phyloP scores from a whole-genome alignment of 2,113 vertebrate genomes.

The Gallinago paraguaiae region DNA sequence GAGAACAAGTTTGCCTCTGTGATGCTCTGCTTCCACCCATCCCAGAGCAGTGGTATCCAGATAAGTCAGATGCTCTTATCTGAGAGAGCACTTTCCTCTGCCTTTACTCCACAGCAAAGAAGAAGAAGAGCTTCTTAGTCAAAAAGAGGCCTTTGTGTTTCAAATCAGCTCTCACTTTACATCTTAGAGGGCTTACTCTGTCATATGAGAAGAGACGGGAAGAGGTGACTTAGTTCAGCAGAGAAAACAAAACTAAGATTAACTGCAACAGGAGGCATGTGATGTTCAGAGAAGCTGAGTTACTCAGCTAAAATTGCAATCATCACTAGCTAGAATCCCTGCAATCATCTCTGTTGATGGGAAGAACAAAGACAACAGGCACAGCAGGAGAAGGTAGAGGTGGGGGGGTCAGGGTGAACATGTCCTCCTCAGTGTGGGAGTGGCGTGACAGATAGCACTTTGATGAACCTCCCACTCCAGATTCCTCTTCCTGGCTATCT shows the following conservation, averaged over 20 bases:
- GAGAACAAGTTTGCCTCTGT: fast-evolving
- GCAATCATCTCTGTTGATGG: neutral
- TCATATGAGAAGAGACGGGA: neutral
- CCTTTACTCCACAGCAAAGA: neutral
- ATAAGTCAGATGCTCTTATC: neutral
- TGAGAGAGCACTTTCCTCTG: neutral
- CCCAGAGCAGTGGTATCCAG: neutral
- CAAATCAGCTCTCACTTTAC: neutral
- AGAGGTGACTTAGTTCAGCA: neutral
- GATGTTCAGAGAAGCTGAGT: neutral
- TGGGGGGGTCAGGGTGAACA: fast-evolving
- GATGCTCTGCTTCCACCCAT: neutral
- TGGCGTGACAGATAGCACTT: neutral
- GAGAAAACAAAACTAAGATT: neutral
- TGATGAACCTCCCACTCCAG: neutral
- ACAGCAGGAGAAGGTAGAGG: neutral
- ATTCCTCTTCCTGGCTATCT: neutral
- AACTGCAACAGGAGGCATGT: neutral
- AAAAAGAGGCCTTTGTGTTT: neutral
- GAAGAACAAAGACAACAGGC: neutral
- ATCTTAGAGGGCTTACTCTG: neutral
- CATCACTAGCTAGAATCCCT: neutral
- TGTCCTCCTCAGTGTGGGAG: fast-evolving
- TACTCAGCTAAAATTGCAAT: neutral
- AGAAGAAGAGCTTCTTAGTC: neutral